phyloP scores from a whole-genome alignment of 2,113 vertebrate species.

The Etheostoma spectabile region DNA sequence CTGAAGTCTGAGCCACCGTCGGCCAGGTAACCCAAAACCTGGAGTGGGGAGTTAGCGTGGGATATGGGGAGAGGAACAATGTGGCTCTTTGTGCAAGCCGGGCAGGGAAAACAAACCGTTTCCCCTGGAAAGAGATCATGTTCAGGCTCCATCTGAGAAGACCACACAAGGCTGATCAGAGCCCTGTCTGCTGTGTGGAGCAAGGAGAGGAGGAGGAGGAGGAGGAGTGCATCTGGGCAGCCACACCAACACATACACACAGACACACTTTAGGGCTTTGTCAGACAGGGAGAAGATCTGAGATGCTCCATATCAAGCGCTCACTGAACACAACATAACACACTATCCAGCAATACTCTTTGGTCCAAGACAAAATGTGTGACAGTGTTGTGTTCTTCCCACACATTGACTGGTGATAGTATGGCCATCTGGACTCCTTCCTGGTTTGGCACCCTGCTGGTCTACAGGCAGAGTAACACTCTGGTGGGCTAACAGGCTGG shows the following conservation, averaged over 20 bases:
- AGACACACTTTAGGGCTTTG: conserved; percentile 52
- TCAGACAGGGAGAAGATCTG: conserved; percentile 60
- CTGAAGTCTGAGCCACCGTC: conserved; percentile 78
- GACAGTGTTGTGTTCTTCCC: conserved; percentile 57
- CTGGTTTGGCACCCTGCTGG: conserved; percentile 74
- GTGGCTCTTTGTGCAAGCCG: conserved; percentile 82
- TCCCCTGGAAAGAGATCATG: conserved; percentile 85
- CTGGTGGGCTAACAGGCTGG: conserved; percentile 61
- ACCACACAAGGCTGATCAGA: conserved; percentile 83
- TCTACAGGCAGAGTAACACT: conserved; percentile 69
- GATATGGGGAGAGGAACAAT: conserved; percentile 83
- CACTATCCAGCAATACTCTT: conserved; percentile 61
- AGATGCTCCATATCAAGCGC: conserved; percentile 56
- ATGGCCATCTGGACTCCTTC: conserved; percentile 71
- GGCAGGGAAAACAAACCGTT: conserved; percentile 83
- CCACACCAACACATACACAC: conserved; percentile 32
- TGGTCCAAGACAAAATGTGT: conserved; percentile 73
- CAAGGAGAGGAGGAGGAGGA: conserved; percentile 45
- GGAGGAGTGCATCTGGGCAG: conserved; percentile 66
- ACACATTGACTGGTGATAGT: conserved; percentile 54
- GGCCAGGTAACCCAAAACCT: conserved; percentile 83
- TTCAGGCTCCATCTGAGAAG: conserved; percentile 83
- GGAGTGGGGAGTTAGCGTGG: conserved; percentile 80
- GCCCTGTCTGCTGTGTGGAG: conserved; percentile 72
- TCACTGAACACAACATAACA: conserved; percentile 57